Conservation (phyloP, 2,797 vertebrate genomes). For the Neoniphon sammara region DNA sequence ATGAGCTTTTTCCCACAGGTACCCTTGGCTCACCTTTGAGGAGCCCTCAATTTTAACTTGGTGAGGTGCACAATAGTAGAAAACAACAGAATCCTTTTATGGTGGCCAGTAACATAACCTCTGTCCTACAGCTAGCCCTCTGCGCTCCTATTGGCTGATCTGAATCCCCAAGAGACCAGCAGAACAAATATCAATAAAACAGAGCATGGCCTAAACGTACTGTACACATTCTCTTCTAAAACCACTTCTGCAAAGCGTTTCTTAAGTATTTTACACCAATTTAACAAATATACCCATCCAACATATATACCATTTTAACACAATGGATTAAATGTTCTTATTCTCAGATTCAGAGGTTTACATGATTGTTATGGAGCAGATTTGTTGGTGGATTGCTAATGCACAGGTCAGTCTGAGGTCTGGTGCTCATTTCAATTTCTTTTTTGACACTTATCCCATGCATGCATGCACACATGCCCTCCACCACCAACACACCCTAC, state of each 20-base stretch:
- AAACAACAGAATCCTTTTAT: constrained; percentile 46
- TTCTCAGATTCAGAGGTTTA: constrained; percentile 22
- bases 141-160: constrained; percentile 36
- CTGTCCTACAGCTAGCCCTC: constrained; percentile 39
- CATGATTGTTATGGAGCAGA: not conserved
- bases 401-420: constrained; percentile 1
- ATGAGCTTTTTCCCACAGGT: constrained; percentile 35
- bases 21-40: constrained; percentile 47
- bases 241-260: not conserved
- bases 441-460: not conserved
- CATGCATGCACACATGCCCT: constrained; percentile 8
- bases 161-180: constrained; percentile 31
- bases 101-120: constrained; percentile 32
- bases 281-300: no score
- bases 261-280: no score
- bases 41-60: constrained; percentile 50
- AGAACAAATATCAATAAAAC: constrained; percentile 18
- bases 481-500: constrained; percentile 73
- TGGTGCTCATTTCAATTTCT: constrained; percentile 23
- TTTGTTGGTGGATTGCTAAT: not conserved
- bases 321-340: not conserved
- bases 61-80: constrained; percentile 14
- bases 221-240: not conserved
- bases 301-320: no score
- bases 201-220: not conserved